These are phyloP conservation scores for Podotricha telesiphe DNA, from an alignment of 2,888 invertebrate genomes.

Conservation along the genomic window DNA sequence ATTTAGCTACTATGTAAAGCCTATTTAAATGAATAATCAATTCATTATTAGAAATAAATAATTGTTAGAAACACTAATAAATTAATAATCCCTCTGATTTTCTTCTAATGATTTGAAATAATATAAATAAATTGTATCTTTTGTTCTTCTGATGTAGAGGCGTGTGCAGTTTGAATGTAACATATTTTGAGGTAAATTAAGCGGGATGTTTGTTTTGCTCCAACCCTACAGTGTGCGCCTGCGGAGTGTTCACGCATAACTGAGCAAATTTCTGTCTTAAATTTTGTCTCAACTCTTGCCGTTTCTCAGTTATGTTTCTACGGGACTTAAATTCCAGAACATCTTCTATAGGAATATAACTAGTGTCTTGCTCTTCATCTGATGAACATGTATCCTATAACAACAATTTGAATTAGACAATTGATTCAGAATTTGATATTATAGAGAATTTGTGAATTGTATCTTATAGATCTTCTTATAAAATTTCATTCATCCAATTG, in stretches of 20 bases:
- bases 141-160: slow-evolving; percentile 16
- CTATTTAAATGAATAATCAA: slow-evolving; percentile 12
- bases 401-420: neutral
- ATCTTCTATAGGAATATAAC: slow-evolving; percentile 94
- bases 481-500: too few relatives aligned
- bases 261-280: slow-evolving; percentile 92
- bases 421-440: neutral
- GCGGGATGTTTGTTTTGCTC: slow-evolving; percentile 58
- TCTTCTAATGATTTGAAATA: slow-evolving; percentile 17
- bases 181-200: slow-evolving; percentile 48
- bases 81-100: slow-evolving; percentile 2
- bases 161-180: slow-evolving; percentile 53
- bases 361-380: slow-evolving; percentile 89
- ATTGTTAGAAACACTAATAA: neutral
- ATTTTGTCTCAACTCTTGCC: slow-evolving; percentile 91
- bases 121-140: slow-evolving; percentile 27
- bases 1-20: neutral
- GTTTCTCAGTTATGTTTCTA: slow-evolving; percentile 90
- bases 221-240: slow-evolving; percentile 47
- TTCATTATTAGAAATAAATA: slow-evolving; percentile 1
- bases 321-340: slow-evolving; percentile 93
- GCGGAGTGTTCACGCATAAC: slow-evolving; percentile 86
- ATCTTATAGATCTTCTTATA: too few relatives aligned
- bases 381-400: slow-evolving; percentile 90
- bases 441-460: too few relatives aligned